Evolutionary conservation across 2,113 vertebrate genomes (phyloP), one percentile per base, ranked within the genome.

Genomic region (Falco punctatus): DNA sequence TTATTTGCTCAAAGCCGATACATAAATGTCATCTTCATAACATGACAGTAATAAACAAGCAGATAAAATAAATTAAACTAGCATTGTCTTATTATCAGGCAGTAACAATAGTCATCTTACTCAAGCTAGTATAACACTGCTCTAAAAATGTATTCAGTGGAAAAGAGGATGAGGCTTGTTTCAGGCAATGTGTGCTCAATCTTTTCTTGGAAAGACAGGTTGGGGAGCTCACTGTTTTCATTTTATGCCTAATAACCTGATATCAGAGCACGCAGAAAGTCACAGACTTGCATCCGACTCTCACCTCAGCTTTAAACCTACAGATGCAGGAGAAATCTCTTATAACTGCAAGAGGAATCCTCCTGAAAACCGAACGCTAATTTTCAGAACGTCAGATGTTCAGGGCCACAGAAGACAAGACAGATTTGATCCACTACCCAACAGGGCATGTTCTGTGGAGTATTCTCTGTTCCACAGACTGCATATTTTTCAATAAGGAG

Each of bases 1-100:
- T 86, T 73, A 89, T 84, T 93, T 93, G 30, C 62, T 67, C 46
- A 90, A 88, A 94, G 52, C 15, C 26, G n/a, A 93, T 86, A 64
- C 35, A 61, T 80, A 94, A 95, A 92, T 90, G 72, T 33, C 66
- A 59, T 67, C 64, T 77, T 86, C 49, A 66, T 83, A 86, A 94
- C 40, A 73, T 38, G 61, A 88, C 30, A 51, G 26, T 46, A 97
- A 88, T 91, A 91, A 94, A 81, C 66, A 86, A 72, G 54, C 23
- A 90, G 38, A 94, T 32, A 13, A 10, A 97, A 84, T 84, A 96
- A 81, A 75, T 79, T 58, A 82, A 94, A 69, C 40, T 66, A 48
- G 10, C 9, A 86, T 67, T 92, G 51, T 79, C 64, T 81, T 74
- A 35, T 92, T 96, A 49, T 86, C 72, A 87, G 59, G n/a, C 65